Evolutionary conservation across 2,888 invertebrate genomes (phyloP), one percentile per base, ranked within the genome.

Genomic region (Drosophila dives): DNA sequence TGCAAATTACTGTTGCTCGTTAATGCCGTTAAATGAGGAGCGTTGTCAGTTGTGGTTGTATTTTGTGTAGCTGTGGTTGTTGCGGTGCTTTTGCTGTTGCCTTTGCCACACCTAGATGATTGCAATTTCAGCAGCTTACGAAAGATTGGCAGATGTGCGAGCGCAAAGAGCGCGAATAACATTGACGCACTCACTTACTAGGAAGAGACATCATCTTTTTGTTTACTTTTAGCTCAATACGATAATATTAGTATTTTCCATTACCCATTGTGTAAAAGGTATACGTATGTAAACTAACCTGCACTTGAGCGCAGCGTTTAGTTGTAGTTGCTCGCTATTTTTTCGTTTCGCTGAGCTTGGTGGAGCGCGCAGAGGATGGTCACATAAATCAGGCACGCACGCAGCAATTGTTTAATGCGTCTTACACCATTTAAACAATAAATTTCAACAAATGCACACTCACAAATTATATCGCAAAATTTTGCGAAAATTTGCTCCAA

Each of bases 121-220:
- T 71, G 72, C 66, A 73, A 65, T 68, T 65, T 60, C 75, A 70
- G 73, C 69, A 83, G 64, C 76, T 86, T 77, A 73, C 75, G 84
- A 83, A 78, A 79, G 68, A 84, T 77, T 83, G 76, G 76, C 81
- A 91, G 80, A 67, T 92, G 72, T 75, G 91, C 83, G 60, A 90
- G 80, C 81, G 90, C 82, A 70, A 88, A 81, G 49, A 91, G 82
- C 79, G 91, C 89, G 81, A 90, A 87, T 87, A 92, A 87, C 92
- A 91, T 91, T 90, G 90, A 91, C 90, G 83, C 71, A 77, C 75
- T 51, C 48, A 76, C 83, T 79, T 65, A 80, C 79, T 86, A 66
- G 64, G 68, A 68, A 67, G 33, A 72, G 53, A 70, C 60, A 71
- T 45, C 60, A 69, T 72, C 33, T 54, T 55, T 59, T 71, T 68